These are phyloP conservation scores for Porites rus DNA, from an alignment of 92 coral and sea anemone species.

Conservation along the genomic window DNA sequence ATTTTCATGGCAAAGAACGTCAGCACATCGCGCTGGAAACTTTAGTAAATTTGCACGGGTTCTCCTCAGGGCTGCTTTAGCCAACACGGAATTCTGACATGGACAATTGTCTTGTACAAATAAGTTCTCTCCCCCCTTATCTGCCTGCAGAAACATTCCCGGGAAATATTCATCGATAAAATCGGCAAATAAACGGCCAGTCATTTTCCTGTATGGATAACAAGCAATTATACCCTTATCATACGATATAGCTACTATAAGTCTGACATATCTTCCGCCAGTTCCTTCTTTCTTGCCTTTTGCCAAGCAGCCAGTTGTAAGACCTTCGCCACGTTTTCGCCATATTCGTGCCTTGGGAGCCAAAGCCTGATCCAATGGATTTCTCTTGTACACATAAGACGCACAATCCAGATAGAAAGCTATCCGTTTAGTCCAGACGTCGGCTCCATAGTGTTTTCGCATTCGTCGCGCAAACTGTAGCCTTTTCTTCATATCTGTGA, in stretches of 20 bases:
- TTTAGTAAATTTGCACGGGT: too few species aligned
- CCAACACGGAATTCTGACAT: not conserved
- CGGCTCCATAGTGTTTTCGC: not conserved
- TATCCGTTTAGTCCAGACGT: constrained; percentile 11
- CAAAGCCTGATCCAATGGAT: not conserved
- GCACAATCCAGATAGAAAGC: constrained; percentile 22
- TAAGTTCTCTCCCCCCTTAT: not conserved
- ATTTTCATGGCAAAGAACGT: too few species aligned
- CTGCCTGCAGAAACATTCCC: not conserved
- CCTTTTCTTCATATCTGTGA: not conserved
- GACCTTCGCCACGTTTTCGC: constrained; percentile 52
- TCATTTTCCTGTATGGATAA: constrained; percentile 11
- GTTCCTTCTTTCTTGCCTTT: constrained; percentile 63
- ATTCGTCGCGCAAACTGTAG: not conserved
- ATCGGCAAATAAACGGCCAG: constrained; percentile 44
- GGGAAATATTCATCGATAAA: not conserved
- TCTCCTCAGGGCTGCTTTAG: too few species aligned
- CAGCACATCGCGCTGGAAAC: too few species aligned
- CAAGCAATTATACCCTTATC: constrained; percentile 39
- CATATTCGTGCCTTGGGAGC: constrained; percentile 46
- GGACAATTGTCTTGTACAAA: not conserved
- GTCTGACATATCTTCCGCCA: constrained; percentile 48
- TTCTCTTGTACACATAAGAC: not conserved
- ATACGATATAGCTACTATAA: constrained; percentile 57
- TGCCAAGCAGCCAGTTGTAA: not conserved